Conservation (phyloP, 2,797 vertebrate species). For the Acipenser oxyrinchus region DNA sequence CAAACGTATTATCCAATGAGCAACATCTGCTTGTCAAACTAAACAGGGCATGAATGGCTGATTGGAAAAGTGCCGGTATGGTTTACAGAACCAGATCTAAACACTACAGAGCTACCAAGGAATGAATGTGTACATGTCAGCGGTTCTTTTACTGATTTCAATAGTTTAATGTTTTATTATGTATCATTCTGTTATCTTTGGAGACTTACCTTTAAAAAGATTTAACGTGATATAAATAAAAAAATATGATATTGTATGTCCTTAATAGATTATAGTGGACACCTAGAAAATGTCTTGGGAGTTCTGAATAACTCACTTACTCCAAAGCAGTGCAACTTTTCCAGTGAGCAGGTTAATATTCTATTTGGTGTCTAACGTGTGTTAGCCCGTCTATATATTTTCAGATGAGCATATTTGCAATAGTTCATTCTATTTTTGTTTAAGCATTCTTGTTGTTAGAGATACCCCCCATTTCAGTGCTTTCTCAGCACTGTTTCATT, state of each 20-base stretch:
- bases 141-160: no score
- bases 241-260: conserved; percentile 11
- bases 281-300: conserved; percentile 3
- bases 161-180: no score
- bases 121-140: no score
- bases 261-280: conserved; percentile 18
- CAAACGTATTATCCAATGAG: neutral
- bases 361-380: conserved; percentile 43
- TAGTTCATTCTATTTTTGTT: conserved; percentile 63
- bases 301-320: neutral
- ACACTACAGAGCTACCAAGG: no score
- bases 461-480: conserved; percentile 66
- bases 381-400: conserved; percentile 67
- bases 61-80: no score
- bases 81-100: no score
- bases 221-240: no score
- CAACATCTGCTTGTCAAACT: neutral
- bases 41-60: no score
- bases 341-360: conserved; percentile 2
- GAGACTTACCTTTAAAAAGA: no score
- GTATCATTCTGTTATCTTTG: no score
- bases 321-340: neutral
- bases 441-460: conserved; percentile 59
- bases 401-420: conserved; percentile 90
- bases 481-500: conserved; percentile 82